Evolutionary conservation across 2,888 invertebrate genomes (phyloP).

Genomic region (Iselma pallidipennis): DNA sequence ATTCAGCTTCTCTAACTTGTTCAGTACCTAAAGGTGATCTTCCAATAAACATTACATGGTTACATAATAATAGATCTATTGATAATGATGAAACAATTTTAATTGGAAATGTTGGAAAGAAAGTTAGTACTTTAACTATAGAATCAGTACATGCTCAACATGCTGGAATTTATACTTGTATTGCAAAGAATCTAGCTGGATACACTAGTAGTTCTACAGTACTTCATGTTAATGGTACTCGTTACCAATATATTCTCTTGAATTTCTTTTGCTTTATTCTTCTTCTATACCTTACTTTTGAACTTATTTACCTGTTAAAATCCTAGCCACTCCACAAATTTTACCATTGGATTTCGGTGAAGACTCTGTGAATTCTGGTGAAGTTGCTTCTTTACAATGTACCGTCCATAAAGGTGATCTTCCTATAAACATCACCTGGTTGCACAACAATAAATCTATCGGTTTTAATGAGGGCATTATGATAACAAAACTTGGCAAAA

Average conservation of each 20-base stretch:
- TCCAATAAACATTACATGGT: slow-evolving; percentile 73
- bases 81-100: slow-evolving; percentile 59
- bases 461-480: slow-evolving; percentile 45
- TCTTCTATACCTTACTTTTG: background rate
- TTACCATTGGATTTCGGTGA: slow-evolving; percentile 57
- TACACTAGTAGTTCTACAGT: slow-evolving; percentile 64
- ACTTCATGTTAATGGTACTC: slow-evolving; percentile 53
- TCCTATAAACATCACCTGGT: slow-evolving; percentile 75
- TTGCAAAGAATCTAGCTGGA: slow-evolving; percentile 70
- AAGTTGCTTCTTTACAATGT: slow-evolving; percentile 69
- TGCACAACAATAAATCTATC: slow-evolving; percentile 67
- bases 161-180: slow-evolving; percentile 73
- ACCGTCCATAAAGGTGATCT: slow-evolving; percentile 74
- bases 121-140: slow-evolving; percentile 68
- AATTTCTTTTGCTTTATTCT: background rate
- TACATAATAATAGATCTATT: slow-evolving; percentile 57
- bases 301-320: background rate
- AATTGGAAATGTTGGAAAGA: slow-evolving; percentile 44
- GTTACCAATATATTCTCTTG: background rate
- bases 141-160: slow-evolving; percentile 67
- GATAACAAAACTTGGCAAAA: slow-evolving; percentile 59
- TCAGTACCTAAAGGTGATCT: slow-evolving; percentile 72
- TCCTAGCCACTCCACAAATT: slow-evolving; percentile 57
- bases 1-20: slow-evolving; percentile 59
- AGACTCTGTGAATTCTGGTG: slow-evolving; percentile 70